Percentiles rank a stretch among this genome's conserved stretches.
phyloP scores from a whole-genome alignment of 2,797 vertebrate genomes.

The Oryzias dopingdopingensis region DNA sequence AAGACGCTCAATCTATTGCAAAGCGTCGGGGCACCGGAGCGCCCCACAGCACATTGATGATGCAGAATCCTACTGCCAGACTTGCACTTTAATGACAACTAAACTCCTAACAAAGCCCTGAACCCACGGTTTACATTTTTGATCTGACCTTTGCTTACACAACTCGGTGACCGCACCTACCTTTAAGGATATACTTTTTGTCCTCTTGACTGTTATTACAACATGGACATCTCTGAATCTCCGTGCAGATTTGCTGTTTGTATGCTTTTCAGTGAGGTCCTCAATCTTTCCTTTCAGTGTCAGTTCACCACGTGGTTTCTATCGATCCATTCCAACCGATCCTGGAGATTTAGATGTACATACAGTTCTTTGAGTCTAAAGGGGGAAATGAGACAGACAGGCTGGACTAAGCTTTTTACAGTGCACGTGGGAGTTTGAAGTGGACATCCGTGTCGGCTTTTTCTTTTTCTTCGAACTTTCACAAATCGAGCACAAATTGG shows the following conservation, averaged over 20 bases:
- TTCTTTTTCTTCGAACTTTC: constrained; percentile 26
- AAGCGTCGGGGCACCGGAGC: constrained; percentile 66
- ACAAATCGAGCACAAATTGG: constrained; percentile 29
- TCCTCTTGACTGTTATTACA: constrained; percentile 83
- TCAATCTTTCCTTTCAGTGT: constrained; percentile 66
- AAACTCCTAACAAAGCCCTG: constrained; percentile 75
- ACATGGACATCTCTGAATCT: constrained; percentile 69
- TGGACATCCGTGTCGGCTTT: constrained; percentile 32
- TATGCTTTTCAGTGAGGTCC: constrained; percentile 74
- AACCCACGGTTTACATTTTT: constrained; percentile 83
- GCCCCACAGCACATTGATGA: constrained; percentile 64
- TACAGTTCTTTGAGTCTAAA: constrained; percentile 47
- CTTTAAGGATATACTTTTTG: constrained; percentile 80
- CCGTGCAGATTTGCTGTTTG: constrained; percentile 79
- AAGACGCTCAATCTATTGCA: constrained; percentile 71
- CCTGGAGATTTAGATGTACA: constrained; percentile 67
- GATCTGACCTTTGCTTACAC: constrained; percentile 75
- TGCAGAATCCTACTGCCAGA: constrained; percentile 82
- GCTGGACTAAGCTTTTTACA: constrained; percentile 37
- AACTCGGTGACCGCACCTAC: constrained; percentile 83
- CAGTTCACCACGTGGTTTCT: constrained; percentile 62
- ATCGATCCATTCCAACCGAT: constrained; percentile 62
- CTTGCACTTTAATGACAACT: constrained; percentile 85
- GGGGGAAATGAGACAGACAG: constrained; percentile 48
- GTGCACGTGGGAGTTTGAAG: constrained; percentile 18